These are phyloP conservation scores for Eurypyga helias DNA, from an alignment of 2,113 vertebrate species.

Conservation along the genomic window DNA sequence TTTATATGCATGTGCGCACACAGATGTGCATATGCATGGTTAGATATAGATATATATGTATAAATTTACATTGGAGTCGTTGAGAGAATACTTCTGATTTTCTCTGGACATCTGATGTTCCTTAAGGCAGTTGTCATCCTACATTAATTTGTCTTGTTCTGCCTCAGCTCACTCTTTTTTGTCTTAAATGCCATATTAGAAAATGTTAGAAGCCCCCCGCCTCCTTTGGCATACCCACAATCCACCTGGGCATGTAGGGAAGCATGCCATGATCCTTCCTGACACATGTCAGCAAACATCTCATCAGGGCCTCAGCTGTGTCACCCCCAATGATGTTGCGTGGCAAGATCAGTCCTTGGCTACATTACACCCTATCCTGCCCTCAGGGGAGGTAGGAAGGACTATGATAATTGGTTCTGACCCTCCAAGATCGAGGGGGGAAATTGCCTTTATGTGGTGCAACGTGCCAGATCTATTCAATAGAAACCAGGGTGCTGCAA, in stretches of 20 bases:
- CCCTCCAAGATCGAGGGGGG: background rate
- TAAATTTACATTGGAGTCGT: background rate
- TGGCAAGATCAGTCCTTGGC: constrained; percentile 62
- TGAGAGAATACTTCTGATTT: constrained; percentile 7
- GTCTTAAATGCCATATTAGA: constrained; percentile 65
- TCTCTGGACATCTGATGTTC: constrained; percentile 23
- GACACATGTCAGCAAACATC: constrained; percentile 73
- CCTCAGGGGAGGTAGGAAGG: constrained; percentile 26
- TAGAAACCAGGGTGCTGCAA: background rate
- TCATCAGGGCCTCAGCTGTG: constrained; percentile 69
- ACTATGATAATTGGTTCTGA: constrained; percentile 48
- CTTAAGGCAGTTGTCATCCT: constrained; percentile 65
- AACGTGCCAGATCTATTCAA: background rate
- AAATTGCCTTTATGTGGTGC: background rate
- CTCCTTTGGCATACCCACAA: constrained; percentile 34
- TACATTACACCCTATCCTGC: constrained; percentile 60
- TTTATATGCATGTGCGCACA: background rate
- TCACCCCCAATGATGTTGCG: constrained; percentile 36
- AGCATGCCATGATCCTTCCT: constrained; percentile 56
- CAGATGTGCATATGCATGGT: background rate
- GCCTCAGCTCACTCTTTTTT: constrained; percentile 46
- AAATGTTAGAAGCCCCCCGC: background rate
- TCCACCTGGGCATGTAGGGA: constrained; percentile 34
- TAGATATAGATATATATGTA: background rate
- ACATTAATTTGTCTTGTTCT: constrained; percentile 53